phyloP scores from a whole-genome alignment of 2,888 invertebrate genomes.

The Galerucella pusilla region DNA sequence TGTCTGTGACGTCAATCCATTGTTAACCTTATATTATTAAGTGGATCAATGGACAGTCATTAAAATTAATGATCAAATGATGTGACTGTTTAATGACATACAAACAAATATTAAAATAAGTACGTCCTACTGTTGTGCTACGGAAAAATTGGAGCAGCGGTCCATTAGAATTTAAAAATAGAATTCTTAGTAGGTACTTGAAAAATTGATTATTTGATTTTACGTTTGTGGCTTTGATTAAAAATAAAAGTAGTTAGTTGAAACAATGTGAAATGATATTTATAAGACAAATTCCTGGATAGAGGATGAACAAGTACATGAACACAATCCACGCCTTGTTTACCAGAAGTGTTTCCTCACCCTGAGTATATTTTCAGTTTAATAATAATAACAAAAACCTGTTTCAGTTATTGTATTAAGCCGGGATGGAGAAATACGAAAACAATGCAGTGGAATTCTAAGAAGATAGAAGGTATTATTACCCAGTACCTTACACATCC shows the following conservation, averaged over 20 bases:
- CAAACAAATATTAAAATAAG: slow-evolving; percentile 1
- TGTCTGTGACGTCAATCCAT: slow-evolving; percentile 16
- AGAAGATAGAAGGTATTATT: no score
- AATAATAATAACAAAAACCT: no score
- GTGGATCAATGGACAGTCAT: slow-evolving; percentile 16
- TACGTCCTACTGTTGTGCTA: background rate
- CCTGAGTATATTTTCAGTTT: no score
- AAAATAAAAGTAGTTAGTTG: background rate
- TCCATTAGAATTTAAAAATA: slow-evolving; percentile 11
- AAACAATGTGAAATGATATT: background rate
- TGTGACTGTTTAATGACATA: slow-evolving; percentile 7
- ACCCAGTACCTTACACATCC: no score
- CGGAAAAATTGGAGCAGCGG: background rate
- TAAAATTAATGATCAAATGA: slow-evolving; percentile 13
- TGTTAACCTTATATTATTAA: slow-evolving; percentile 11
- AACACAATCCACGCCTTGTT: no score
- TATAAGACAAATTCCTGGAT: background rate
- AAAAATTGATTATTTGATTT: background rate
- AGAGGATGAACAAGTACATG: no score
- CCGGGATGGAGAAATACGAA: no score
- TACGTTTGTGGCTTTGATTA: background rate
- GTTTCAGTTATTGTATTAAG: no score
- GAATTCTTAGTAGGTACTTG: background rate
- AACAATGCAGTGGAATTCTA: no score
- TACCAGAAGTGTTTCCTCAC: no score